Evolutionary conservation across 2,113 vertebrate genomes (phyloP).

Genomic region (human (Homo sapiens)): GRCh38 chrX:123448001-123448500

Average conservation of each 20-base stretch:
- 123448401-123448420: neutral
- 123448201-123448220: constrained; percentile 48
- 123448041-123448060: neutral
- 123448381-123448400: neutral
- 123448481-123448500: neutral
- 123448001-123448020: constrained; percentile 24
- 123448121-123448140: neutral
- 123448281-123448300: constrained; percentile 18
- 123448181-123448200: constrained; percentile 59
- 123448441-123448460: neutral
- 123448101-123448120: constrained; percentile 19
- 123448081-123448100: constrained; percentile 50
- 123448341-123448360: neutral
- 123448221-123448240: neutral
- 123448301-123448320: neutral
- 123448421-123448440: neutral
- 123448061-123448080: neutral
- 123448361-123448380: neutral
- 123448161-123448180: neutral
- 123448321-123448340: neutral
- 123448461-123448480: neutral
- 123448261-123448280: constrained; percentile 22
- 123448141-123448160: constrained; percentile 40
- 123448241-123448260: constrained; percentile 6
- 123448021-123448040: constrained; percentile 33